A percentile compares a stretch with the other conserved stretches of the same genome.
These are phyloP conservation scores for Danionella dracula DNA, from an alignment of 2,797 vertebrate species.

Conservation along the genomic window DNA sequence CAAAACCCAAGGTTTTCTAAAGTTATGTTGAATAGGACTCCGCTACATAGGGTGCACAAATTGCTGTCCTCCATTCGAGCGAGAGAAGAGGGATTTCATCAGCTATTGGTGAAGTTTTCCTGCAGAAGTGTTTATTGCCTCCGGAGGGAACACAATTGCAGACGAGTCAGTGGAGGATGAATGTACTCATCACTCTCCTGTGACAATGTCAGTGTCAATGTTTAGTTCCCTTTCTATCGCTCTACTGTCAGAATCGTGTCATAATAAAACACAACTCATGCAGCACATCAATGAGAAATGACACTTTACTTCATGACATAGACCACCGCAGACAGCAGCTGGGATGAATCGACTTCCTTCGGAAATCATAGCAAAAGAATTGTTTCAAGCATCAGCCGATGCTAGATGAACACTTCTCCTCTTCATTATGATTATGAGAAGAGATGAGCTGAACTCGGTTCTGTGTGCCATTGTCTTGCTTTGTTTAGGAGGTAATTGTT, in stretches of 20 bases:
- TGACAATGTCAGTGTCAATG: conserved; percentile 32
- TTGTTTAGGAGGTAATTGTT: conserved; percentile 24
- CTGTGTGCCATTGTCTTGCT: conserved; percentile 11
- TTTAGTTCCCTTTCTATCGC: conserved; percentile 25
- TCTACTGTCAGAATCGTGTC: conserved; percentile 25
- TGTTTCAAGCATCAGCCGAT: not conserved
- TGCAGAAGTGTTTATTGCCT: conserved; percentile 12
- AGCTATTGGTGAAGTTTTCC: conserved; percentile 1
- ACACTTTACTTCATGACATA: conserved; percentile 15
- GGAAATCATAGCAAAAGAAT: conserved; percentile 15
- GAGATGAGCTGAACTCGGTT: conserved; percentile 10
- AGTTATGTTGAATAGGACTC: no score
- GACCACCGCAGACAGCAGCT: conserved; percentile 22
- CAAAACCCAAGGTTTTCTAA: no score
- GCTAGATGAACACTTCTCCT: not conserved
- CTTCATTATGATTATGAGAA: not conserved
- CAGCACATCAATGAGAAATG: conserved; percentile 25
- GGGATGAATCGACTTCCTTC: conserved; percentile 6
- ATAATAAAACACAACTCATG: conserved; percentile 35
- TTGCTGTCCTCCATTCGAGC: not conserved
- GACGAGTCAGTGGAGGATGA: conserved; percentile 23
- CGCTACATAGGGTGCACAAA: not conserved
- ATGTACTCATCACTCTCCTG: conserved; percentile 17
- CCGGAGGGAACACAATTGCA: conserved; percentile 5
- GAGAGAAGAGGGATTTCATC: not conserved